Base-by-base conservation (phyloP, 2,113 vertebrate genomes). In the Plotosus lineatus region DNA sequence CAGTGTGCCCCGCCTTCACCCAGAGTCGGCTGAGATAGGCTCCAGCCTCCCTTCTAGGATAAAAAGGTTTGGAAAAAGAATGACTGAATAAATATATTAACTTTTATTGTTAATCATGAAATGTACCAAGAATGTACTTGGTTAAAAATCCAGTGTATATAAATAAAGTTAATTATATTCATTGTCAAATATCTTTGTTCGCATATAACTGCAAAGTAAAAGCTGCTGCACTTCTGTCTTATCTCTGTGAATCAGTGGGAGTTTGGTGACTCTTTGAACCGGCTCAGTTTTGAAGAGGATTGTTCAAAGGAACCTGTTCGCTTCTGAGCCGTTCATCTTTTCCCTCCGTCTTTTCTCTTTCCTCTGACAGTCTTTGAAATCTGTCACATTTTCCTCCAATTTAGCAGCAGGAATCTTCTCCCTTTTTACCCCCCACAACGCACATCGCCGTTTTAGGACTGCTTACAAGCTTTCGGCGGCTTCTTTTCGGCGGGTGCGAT, bases 291-390 rank as follows among this genome's bases (percentile, higher is more conserved):
- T 94, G 94, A 95, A 96, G 94, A 93, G 92, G 92, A 92, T 93
- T 92, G 93, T 94, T 94, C 94, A 95, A 95, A 94, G 89, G 88
- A 95, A 93, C 94, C 89, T 94, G 88, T 90, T 92, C 95, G 95
- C 96, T 96, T 96, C 94, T 96, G 95, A 97, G 97, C 95, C 96
- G 96, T 97, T 96, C 97, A 94, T 93, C 91, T 95, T 95, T 88
- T 44, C 86, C 87, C 66, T 69, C 79, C 78, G 36, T 83, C 87
- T 91, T 90, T 91, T 85, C 87, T 88, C 86, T 86, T 60, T 66
- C 38, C 75, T 75, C 46, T 95, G 95, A 95, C 94, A 92, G 92
- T 93, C 94, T 98, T 97, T 98, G 95, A 97, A 97, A 96, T 95
- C 92, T 96, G 95, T 96, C 95, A 94, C 92, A 95, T 95, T 95